Evolutionary conservation across 2,113 vertebrate genomes (phyloP), one percentile per base, ranked within the genome.

Genomic region (Penelope pileata): DNA sequence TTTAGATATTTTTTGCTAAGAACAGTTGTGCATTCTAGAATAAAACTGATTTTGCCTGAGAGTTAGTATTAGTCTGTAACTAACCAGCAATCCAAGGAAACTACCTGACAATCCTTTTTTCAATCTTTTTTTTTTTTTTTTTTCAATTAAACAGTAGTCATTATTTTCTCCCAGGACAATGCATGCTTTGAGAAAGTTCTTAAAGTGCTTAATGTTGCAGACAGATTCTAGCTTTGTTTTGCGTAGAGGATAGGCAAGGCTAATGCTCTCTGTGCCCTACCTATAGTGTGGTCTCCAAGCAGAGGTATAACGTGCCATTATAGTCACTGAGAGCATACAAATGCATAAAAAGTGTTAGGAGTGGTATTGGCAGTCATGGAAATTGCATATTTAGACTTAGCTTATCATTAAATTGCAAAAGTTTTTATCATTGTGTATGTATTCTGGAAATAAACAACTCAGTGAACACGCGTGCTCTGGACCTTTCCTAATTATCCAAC

Each of bases 401-500:
- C 30, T 53, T 75, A 43, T 19, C 10, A 36, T 79, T 63, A 90
- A 94, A 72, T 29, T 6, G 16, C n/a, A 24, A 12, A 64, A 72
- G 10, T 58, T 88, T n/a, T 73, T 72, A 64, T 53, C 36, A 17
- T 40, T 67, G 18, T 2, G 0, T 50, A 12, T 75, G 9, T 79
- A 10, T 45, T 34, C 36, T 56, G 51, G 23, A 72, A 64, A 78
- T 75, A 75, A 88, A 63, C 7, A 86, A 21, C 34, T 74, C 14
- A 43, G 29, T 42, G 54, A 86, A 62, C 51, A 21, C 3, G 2
- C 17, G 14, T 29, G 16, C 40, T 56, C 34, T n/a, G 26, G 22
- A 85, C 12, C 16, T 83, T 91, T 81, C 36, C 69, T 93, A 96
- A 96, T 97, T 96, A 96, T 64, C 26, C 4, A 56, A 67, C 9